phyloP scores from a whole-genome alignment of 2,113 vertebrate species.

The Oncorhynchus gorbuscha region DNA sequence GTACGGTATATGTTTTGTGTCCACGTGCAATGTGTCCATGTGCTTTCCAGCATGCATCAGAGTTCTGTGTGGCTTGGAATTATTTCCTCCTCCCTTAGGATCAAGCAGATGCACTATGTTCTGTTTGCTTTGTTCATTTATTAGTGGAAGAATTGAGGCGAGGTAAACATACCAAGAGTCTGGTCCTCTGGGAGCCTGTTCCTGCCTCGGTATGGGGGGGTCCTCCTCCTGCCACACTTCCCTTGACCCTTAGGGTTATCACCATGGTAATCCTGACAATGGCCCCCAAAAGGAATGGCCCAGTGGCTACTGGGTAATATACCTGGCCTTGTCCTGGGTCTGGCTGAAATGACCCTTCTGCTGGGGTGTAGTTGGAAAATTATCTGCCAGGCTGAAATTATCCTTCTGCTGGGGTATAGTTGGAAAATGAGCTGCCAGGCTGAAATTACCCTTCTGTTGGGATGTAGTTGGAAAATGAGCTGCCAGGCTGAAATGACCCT shows the following conservation, averaged over 20 bases:
- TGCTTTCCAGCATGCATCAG: too few relatives aligned
- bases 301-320: constrained; percentile 55
- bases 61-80: too few relatives aligned
- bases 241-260: constrained; percentile 71
- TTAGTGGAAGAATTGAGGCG: constrained; percentile 9
- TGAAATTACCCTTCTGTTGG: neutral
- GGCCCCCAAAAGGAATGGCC: constrained; percentile 51
- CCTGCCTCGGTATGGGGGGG: constrained; percentile 53
- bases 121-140: neutral
- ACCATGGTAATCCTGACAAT: constrained; percentile 62
- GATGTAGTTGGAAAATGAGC: constrained; percentile 18
- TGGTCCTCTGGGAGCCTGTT: constrained; percentile 23
- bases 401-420: neutral
- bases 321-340: constrained; percentile 52
- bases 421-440: constrained; percentile 19
- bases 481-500: neutral
- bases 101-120: neutral
- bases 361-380: constrained; percentile 16
- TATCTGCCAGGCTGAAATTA: neutral
- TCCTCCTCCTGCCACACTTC: constrained; percentile 66
- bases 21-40: too few relatives aligned
- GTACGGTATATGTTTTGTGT: too few relatives aligned
- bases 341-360: constrained; percentile 17
- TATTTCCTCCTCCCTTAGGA: too few relatives aligned
- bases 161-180: constrained; percentile 52